Base-by-base conservation (phyloP, 2,797 vertebrate species). In the Lithobates sylvaticus region DNA sequence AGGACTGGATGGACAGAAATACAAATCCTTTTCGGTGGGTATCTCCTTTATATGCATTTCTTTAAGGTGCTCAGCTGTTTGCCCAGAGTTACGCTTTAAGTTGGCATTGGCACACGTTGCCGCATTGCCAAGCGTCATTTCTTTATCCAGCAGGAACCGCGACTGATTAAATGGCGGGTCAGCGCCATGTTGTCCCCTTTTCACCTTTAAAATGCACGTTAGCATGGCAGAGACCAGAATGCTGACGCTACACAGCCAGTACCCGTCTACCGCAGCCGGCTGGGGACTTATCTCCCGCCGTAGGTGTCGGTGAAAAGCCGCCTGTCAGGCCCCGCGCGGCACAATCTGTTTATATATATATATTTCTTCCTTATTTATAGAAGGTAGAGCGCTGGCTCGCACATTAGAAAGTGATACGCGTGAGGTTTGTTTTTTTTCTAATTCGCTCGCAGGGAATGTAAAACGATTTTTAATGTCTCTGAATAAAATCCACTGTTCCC, bases 381-480 rank as follows among this genome's bases (percentile, higher is more conserved):
- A 87, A 75, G 86, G 86, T 36, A 79, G 39, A 84, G 75, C 58
- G 42, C 76, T 84, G 81, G 81, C 86, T 79, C 81, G 74, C 81
- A 79, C 86, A 87, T 87, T 87, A 84, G 86, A 83, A 87, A 87
- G 86, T 54, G 86, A 84, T 87, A 87, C 29, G 23, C 10, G 44
- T 70, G 23, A 69, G 86, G 86, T 84, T 87, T 87, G 86, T 87
- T 87, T 75, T 87, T 87, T 87, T 54, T 54, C 50, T 87, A 83
- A 87, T 87, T 83, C 81, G 54, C 81, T 87, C 70, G 75, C 65
- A 84, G 86, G 76, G 81, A 87, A 87, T 87, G 83, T 87, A 84
- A 87, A 87, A 87, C 76, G 81, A 79, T 87, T 83, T 87, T 87
- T 87, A 87, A 87, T 87, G 86, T 84, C 86, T 81, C 75, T 74